A percentile compares a stretch with the other conserved stretches of the same genome.
These are phyloP conservation scores for Stenodema calcarata DNA, from an alignment of 2,888 invertebrate genomes.

Conservation along the genomic window DNA sequence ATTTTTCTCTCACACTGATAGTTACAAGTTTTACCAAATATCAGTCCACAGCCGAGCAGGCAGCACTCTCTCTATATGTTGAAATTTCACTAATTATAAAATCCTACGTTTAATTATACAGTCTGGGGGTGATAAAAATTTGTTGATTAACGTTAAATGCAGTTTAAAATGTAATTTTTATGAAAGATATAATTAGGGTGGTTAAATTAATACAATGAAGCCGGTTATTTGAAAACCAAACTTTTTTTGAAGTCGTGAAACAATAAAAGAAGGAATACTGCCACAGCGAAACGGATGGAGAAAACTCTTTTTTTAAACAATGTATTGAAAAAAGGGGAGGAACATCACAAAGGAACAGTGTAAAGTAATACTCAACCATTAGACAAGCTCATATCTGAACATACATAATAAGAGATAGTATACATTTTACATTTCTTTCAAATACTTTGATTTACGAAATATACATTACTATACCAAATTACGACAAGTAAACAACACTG, in stretches of 20 bases:
- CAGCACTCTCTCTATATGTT: not conserved
- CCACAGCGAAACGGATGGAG: not conserved
- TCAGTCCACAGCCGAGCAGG: constrained; percentile 2
- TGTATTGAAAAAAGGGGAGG: not conserved
- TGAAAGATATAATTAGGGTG: not conserved
- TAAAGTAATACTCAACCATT: not conserved
- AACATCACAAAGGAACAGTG: not conserved
- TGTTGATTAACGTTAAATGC: not conserved
- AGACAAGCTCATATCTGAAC: not conserved
- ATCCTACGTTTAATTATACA: not conserved
- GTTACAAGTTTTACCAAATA: not conserved
- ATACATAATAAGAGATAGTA: not conserved
- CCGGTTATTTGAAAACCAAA: not conserved
- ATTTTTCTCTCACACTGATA: not conserved
- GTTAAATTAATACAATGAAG: not conserved
- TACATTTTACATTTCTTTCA: not conserved
- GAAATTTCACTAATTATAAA: not conserved
- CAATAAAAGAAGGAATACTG: not conserved
- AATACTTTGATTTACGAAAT: not conserved
- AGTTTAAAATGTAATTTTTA: not conserved
- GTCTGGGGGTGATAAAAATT: not conserved
- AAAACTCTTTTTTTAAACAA: not conserved
- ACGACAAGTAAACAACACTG: not conserved
- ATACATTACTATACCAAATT: not conserved
- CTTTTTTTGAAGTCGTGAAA: not conserved